Conservation (phyloP, 2,113 vertebrate genomes). For the Tragelaphus strepsiceros region DNA sequence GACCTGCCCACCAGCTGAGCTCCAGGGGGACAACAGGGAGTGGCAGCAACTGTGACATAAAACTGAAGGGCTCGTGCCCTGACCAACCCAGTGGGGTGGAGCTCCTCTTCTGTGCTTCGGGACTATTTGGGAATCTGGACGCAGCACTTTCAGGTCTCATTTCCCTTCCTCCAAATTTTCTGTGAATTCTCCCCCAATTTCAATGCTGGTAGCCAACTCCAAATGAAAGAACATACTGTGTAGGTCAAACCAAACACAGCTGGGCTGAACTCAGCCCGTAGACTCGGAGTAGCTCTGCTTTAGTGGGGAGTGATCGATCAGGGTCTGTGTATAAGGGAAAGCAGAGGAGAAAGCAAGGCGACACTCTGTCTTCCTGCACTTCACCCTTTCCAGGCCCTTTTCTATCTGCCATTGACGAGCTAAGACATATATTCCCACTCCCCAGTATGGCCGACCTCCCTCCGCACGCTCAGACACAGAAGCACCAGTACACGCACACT, state of each 20-base stretch:
- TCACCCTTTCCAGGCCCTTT: too few species aligned
- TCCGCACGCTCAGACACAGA: background rate
- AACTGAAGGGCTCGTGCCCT: background rate
- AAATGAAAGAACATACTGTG: background rate
- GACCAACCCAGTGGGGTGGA: background rate
- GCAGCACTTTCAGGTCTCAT: background rate
- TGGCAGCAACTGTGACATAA: accelerated
- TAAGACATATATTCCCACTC: background rate
- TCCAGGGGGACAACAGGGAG: background rate
- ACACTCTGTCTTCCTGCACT: too few species aligned
- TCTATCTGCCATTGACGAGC: background rate
- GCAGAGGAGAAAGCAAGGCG: background rate
- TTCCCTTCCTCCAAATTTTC: background rate
- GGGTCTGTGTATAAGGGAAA: background rate
- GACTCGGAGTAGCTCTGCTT: background rate
- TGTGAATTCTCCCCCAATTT: background rate
- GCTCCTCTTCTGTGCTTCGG: background rate
- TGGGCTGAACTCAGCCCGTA: background rate
- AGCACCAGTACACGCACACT: background rate
- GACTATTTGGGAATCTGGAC: background rate
- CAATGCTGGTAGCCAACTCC: background rate
- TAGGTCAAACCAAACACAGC: too few species aligned
- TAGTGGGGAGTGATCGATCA: accelerated
- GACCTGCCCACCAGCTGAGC: background rate
- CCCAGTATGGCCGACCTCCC: background rate